phyloP scores from a whole-genome alignment of 2,113 vertebrate species.

The Okapia johnstoni region DNA sequence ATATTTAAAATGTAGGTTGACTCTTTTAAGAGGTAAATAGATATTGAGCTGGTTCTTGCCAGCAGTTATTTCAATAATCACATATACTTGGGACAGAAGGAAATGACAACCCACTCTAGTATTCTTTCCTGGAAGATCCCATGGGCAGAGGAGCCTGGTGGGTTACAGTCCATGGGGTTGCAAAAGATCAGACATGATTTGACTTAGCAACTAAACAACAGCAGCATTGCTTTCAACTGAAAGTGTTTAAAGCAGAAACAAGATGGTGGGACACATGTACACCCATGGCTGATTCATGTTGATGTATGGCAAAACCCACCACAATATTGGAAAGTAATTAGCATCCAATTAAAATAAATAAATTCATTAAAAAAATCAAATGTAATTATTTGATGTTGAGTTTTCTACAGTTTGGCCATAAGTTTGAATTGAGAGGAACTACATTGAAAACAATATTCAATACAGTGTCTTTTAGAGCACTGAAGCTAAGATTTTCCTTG shows the following conservation, averaged over 20 bases:
- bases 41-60: slow-evolving; percentile 2
- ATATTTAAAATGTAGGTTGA: neutral
- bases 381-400: slow-evolving; percentile 60
- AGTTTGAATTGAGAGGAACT: neutral
- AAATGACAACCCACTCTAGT: neutral
- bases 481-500: neutral
- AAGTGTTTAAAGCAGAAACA: slow-evolving; percentile 54
- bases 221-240: slow-evolving; percentile 26
- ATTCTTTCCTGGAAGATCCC: neutral
- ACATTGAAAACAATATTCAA: slow-evolving; percentile 26
- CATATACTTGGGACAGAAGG: slow-evolving; percentile 39
- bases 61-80: slow-evolving; percentile 51
- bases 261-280: too few species aligned
- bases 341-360: too few species aligned
- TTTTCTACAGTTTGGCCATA: slow-evolving; percentile 39
- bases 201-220: neutral
- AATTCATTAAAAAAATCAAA: slow-evolving; percentile 20
- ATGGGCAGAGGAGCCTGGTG: neutral
- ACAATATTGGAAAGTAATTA: too few species aligned
- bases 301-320: too few species aligned
- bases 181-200: neutral
- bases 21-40: neutral
- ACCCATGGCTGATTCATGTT: too few species aligned
- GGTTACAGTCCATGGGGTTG: neutral
- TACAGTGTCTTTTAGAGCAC: neutral